Base-by-base conservation (phyloP, 2,888 invertebrate genomes). In the Torymus auratus region DNA sequence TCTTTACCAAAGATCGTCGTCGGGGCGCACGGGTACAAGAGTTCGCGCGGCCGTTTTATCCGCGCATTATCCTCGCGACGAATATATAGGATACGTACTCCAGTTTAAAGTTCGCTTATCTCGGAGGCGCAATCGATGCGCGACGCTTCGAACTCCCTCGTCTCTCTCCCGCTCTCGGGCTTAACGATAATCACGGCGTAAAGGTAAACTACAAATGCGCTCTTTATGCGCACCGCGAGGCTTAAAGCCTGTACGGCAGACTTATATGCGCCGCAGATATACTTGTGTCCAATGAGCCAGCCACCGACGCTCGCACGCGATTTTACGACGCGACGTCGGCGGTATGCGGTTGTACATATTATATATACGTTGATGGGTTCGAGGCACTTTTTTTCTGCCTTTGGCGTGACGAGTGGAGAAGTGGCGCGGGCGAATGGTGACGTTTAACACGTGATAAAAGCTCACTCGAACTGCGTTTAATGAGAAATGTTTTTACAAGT, bases 181-280 rank as follows among this genome's bases (percentile, higher is more conserved):
- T 88, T 84, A 83, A 83, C 86, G 86, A 83, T 87, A 85, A 88
- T 87, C 88, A 87, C 84, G 85, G 84, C 83, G 84, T 85, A 86
- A 86, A 86, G 85, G 75, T 85, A 81, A 88, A 87, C 86, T 87
- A 86, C 85, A 86, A 88, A 87, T 83, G 85, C 84, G 82, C 82
- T 83, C 82, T 78, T 84, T 83, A 81, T 74, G 52, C 41, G 65
- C 60, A 50, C 41, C 50, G n/a, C 50, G 71, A n/a, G 61, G 71
- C 69, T 80, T 69, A 58, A 61, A 67, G 56, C 14, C n/a, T n/a
- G 53, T 28, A 55, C 53, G 28, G n/a, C 7, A 28, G 77, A 58
- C 64, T 64, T 77, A 70, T 68, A 41, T 56, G 28, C 28, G 28
- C 28, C 7, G 28, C 56, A 50, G 15, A 15, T 61, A 11, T 2